Conservation (phyloP, 2,797 vertebrate species). For the Enteromius unitaeniatus region DNA sequence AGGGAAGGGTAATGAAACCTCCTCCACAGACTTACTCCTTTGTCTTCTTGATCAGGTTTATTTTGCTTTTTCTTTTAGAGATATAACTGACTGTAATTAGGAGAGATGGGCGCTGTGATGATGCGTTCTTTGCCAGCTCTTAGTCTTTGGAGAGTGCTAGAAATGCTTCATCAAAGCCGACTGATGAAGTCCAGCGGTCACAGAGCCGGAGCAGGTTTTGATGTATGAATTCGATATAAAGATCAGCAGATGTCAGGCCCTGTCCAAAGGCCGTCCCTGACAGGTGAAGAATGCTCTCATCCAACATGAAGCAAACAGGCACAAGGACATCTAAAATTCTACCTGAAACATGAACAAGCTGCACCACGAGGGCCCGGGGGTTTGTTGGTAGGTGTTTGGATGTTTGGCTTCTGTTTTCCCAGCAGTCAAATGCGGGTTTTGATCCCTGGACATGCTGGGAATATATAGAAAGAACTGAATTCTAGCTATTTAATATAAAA, state of each 20-base stretch:
- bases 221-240: conserved; percentile 74
- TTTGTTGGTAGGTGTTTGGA: conserved; percentile 30
- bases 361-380: conserved; percentile 21
- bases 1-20: conserved; percentile 90
- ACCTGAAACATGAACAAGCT: conserved; percentile 65
- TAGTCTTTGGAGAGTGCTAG: conserved; percentile 71
- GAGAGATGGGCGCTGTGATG: conserved; percentile 75
- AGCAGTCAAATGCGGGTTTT: conserved; percentile 54
- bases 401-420: conserved; percentile 50
- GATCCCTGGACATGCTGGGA: conserved; percentile 53
- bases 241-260: conserved; percentile 70
- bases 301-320: conserved; percentile 59
- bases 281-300: conserved; percentile 62
- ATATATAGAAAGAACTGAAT: conserved; percentile 27
- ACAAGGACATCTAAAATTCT: conserved; percentile 64
- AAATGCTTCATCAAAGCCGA: conserved; percentile 74
- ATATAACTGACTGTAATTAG: conserved; percentile 81
- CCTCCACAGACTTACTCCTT: conserved; percentile 87
- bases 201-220: conserved; percentile 70
- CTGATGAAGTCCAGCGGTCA: conserved; percentile 71
- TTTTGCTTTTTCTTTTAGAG: conserved; percentile 69
- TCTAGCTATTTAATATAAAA: conserved; percentile 5
- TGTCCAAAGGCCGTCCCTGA: conserved; percentile 67
- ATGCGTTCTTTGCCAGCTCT: conserved; percentile 53
- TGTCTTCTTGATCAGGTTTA: conserved; percentile 81